Percentiles rank a stretch among this genome's conserved stretches.
Evolutionary conservation across 2,888 invertebrate species (phyloP).

Genomic region (Protophormia terraenovae): DNA sequence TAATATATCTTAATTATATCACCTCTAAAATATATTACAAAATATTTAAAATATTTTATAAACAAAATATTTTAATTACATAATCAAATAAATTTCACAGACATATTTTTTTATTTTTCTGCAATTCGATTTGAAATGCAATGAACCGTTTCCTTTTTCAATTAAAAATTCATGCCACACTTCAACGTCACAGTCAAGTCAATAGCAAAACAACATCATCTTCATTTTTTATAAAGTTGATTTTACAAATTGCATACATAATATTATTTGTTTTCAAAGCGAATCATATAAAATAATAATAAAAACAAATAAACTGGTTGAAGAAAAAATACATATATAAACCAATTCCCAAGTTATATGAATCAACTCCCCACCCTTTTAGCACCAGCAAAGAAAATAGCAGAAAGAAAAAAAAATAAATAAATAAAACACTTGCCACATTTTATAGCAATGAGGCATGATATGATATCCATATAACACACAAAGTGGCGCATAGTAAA

Average conservation of each 20-base stretch:
- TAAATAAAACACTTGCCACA: conserved; percentile 7
- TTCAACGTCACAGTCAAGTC: conserved; percentile 24
- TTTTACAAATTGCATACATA: conserved; percentile 8
- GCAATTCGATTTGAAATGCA: neutral
- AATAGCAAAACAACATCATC: neutral
- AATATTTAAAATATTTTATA: conserved; percentile 16
- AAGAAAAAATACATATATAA: neutral
- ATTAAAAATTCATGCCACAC: conserved; percentile 45
- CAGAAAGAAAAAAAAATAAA: neutral
- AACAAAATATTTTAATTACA: neutral
- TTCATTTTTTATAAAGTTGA: neutral
- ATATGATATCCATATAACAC: neutral
- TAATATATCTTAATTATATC: neutral
- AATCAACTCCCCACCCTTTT: conserved; percentile 2
- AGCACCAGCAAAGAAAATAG: neutral
- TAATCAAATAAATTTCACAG: neutral
- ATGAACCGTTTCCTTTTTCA: conserved; percentile 53
- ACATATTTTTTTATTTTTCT: neutral
- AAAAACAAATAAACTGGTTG: conserved; percentile 33
- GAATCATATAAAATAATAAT: neutral
- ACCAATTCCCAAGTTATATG: conserved; percentile 22
- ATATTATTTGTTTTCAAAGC: neutral
- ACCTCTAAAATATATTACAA: neutral
- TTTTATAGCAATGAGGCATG: neutral
- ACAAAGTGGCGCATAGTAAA: conserved; percentile 14